Percentiles rank a stretch among this genome's conserved stretches.
phyloP scores from a whole-genome alignment of 2,113 vertebrate species.

The Ptilorrhoa leucosticta region DNA sequence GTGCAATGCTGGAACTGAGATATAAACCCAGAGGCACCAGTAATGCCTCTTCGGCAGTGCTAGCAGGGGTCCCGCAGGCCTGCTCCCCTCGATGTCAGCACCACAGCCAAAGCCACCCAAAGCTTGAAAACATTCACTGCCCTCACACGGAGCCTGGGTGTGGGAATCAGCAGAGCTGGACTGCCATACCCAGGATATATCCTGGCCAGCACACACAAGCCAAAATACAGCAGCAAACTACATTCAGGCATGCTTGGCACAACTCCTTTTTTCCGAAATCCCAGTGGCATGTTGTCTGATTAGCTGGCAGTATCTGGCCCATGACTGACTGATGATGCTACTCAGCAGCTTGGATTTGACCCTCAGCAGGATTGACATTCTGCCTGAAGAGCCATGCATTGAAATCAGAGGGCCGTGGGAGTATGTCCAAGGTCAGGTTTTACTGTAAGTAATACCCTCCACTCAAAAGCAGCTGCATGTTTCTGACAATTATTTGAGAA shows the following conservation, averaged over 20 bases:
- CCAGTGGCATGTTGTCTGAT: background rate
- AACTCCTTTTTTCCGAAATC: background rate
- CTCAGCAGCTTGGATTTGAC: conserved; percentile 30
- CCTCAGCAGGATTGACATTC: background rate
- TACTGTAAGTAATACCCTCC: background rate
- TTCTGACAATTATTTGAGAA: conserved; percentile 21
- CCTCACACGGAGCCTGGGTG: background rate
- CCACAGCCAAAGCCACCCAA: background rate
- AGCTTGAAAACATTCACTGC: background rate
- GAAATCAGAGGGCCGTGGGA: background rate
- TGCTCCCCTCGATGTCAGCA: fast-evolving
- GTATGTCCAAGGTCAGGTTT: conserved; percentile 2
- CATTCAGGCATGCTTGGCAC: background rate
- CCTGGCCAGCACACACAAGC: background rate
- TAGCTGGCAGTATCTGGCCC: background rate
- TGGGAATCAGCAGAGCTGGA: background rate
- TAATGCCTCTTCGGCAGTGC: background rate
- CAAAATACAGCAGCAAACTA: background rate
- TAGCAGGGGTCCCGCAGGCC: fast-evolving
- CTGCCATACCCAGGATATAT: background rate
- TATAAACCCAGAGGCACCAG: background rate
- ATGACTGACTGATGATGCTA: background rate
- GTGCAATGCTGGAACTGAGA: background rate
- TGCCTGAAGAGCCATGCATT: background rate
- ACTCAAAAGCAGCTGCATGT: background rate